These are phyloP conservation scores for Drosophila gunungcola DNA, from an alignment of 1,140 invertebrate species.

Conservation along the genomic window DNA sequence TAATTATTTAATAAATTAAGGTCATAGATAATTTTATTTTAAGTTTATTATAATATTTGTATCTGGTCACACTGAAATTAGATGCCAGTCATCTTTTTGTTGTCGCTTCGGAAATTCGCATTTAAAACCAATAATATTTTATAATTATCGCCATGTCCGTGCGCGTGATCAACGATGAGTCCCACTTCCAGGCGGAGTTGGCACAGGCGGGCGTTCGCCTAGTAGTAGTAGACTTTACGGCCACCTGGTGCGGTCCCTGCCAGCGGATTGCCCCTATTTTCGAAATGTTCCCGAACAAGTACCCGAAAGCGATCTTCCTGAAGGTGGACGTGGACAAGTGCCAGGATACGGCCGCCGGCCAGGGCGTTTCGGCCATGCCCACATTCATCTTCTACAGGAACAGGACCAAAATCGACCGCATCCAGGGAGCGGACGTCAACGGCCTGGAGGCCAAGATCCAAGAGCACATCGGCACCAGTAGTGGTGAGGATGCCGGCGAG, in stretches of 20 bases:
- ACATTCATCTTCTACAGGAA: slow-evolving; percentile 99
- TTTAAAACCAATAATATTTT: slow-evolving; percentile 19
- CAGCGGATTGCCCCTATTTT: slow-evolving; percentile 96
- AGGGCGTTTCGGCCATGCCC: slow-evolving; percentile 97
- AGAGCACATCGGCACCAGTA: slow-evolving; percentile 91
- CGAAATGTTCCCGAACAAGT: slow-evolving; percentile 93
- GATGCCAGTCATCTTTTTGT: slow-evolving; percentile 54
- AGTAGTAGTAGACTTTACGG: slow-evolving; percentile 97
- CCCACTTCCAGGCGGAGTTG: slow-evolving; percentile 93
- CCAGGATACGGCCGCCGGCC: slow-evolving; percentile 92
- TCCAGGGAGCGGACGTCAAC: slow-evolving; percentile 93
- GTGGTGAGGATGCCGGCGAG: slow-evolving; percentile 88
- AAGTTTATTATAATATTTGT: too few relatives aligned
- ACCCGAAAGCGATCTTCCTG: slow-evolving; percentile 95
- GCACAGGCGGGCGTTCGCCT: slow-evolving; percentile 92
- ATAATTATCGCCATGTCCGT: slow-evolving; percentile 65
- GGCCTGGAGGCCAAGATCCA: slow-evolving; percentile 95
- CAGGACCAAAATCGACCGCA: slow-evolving; percentile 91
- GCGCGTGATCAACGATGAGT: slow-evolving; percentile 87
- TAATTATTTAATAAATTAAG: too few relatives aligned
- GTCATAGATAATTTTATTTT: too few relatives aligned
- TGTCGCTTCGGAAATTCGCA: slow-evolving; percentile 33
- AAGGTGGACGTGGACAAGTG: slow-evolving; percentile 98
- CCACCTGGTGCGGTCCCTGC: slow-evolving; percentile 97
- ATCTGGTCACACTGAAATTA: background rate